Percentiles rank a stretch among this genome's conserved stretches.
These are phyloP conservation scores for Dolichoris vasculosae DNA, from an alignment of 1,140 invertebrate species.

Conservation along the genomic window DNA sequence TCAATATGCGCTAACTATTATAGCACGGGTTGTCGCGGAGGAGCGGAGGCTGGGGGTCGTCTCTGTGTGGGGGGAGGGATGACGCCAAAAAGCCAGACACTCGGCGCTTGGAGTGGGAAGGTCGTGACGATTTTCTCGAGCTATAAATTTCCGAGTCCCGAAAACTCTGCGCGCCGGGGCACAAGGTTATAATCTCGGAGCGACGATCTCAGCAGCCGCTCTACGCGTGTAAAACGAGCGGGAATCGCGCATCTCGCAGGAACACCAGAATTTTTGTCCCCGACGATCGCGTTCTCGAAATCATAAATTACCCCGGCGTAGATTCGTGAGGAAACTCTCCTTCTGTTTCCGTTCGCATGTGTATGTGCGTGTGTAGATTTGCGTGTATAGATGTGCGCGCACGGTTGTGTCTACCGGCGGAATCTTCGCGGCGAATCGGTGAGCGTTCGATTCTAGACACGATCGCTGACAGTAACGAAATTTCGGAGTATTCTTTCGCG, in stretches of 20 bases:
- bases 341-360: not conserved
- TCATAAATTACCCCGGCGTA: conserved; percentile 31
- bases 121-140: conserved; percentile 25
- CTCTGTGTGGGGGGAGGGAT: not conserved
- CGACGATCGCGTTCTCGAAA: conserved; percentile 20
- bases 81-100: not conserved
- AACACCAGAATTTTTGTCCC: conserved; percentile 9
- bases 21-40: not conserved
- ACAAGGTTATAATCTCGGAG: conserved; percentile 22
- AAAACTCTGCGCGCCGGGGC: not conserved
- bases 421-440: conserved; percentile 2
- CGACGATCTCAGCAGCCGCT: conserved; percentile 1
- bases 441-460: conserved; percentile 26
- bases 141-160: conserved; percentile 35
- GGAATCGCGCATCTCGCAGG: not conserved
- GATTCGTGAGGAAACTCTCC: conserved; percentile 9
- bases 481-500: conserved; percentile 14
- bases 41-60: not conserved
- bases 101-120: not conserved
- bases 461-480: conserved; percentile 47
- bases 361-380: not conserved
- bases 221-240: conserved; percentile 22
- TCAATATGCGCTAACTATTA: not conserved
- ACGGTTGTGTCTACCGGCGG: not conserved
- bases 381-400: not conserved